Conservation (phyloP, 2,888 invertebrate species). For the Acanthopleura granulata region DNA sequence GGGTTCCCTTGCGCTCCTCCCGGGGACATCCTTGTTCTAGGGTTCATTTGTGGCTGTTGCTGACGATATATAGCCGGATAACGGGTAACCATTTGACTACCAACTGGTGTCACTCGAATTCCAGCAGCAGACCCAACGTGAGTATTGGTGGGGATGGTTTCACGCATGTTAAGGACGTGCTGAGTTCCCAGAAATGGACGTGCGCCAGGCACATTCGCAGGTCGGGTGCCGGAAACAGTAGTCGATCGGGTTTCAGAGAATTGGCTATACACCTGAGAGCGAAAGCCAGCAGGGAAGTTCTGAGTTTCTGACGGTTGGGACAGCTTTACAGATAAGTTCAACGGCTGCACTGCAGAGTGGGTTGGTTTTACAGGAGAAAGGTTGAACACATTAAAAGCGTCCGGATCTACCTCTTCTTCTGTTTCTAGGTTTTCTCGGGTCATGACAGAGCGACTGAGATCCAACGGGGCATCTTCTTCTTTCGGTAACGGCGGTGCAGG, state of each 20-base stretch:
- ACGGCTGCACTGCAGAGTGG: neutral
- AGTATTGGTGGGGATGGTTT: neutral
- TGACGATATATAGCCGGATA: neutral
- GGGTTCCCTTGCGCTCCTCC: neutral
- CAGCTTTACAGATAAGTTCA: neutral
- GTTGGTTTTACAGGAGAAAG: neutral
- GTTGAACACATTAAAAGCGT: slow-evolving; percentile 16
- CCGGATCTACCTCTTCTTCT: neutral
- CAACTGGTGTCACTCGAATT: no score
- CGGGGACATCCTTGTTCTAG: neutral
- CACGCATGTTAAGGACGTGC: neutral
- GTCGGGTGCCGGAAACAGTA: no score
- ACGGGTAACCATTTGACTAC: no score
- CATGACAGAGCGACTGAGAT: neutral
- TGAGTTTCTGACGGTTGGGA: neutral
- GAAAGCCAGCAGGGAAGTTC: neutral
- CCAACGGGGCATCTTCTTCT: neutral
- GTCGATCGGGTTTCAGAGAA: neutral
- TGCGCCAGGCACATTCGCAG: no score
- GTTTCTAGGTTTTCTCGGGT: neutral
- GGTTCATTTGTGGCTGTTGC: neutral
- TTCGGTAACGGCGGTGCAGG: neutral
- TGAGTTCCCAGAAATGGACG: neutral
- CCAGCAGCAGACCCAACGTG: no score
- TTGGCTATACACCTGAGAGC: neutral